phyloP scores from a whole-genome alignment of 2,888 invertebrate genomes.

The Agrypnus murinus region DNA sequence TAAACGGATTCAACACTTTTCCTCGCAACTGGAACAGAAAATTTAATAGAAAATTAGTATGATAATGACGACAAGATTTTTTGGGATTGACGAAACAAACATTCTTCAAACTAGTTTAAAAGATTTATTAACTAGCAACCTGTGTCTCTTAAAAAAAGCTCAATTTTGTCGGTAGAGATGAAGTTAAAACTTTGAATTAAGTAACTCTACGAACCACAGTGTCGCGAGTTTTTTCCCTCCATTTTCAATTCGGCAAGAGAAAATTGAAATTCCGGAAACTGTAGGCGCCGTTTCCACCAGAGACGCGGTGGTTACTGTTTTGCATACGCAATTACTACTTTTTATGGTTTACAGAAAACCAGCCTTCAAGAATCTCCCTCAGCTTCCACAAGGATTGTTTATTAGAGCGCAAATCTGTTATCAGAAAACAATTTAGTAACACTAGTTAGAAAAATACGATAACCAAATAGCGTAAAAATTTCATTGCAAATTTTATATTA shows the following conservation, averaged over 20 bases:
- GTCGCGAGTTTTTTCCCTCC: constrained; percentile 1
- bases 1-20: constrained; percentile 22
- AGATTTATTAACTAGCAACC: constrained; percentile 11
- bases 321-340: constrained; percentile 28
- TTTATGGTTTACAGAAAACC: neutral
- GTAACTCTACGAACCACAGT: constrained; percentile 8
- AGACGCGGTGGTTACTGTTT: constrained; percentile 14
- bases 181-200: constrained; percentile 19
- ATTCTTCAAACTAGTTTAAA: neutral
- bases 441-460: no score
- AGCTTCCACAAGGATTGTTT: neutral
- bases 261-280: constrained; percentile 23
- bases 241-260: constrained; percentile 9
- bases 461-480: no score
- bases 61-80: neutral
- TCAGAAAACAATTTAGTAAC: no score
- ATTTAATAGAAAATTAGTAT: constrained; percentile 20
- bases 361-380: no score
- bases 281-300: constrained; percentile 1
- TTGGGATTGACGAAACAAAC: neutral
- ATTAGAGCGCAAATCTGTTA: no score
- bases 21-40: constrained; percentile 13
- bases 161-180: neutral
- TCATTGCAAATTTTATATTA: no score
- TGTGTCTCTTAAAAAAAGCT: neutral